Conservation (phyloP, 1,140 invertebrate genomes). For the Sarcophaga bullata region DNA sequence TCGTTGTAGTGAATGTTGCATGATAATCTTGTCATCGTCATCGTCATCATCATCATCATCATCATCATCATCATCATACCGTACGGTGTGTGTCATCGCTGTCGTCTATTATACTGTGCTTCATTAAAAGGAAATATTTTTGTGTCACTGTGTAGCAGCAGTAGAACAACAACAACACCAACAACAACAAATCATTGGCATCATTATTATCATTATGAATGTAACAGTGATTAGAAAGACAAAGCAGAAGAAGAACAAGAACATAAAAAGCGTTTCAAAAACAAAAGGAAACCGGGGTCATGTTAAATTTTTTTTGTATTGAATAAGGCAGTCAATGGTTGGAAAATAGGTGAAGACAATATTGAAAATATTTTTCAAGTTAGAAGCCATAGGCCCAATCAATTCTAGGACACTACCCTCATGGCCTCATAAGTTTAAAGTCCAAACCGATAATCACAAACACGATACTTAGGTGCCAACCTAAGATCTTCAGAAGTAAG, state of each 20-base stretch:
- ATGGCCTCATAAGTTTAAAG: no score
- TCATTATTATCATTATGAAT: background rate
- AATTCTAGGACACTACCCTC: no score
- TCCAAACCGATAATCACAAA: no score
- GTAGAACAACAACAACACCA: background rate
- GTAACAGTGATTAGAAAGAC: background rate
- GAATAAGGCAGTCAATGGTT: no score
- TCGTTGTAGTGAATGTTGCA: background rate
- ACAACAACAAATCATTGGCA: background rate
- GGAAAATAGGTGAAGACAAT: no score
- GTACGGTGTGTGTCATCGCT: no score
- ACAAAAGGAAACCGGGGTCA: background rate
- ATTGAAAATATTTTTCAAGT: no score
- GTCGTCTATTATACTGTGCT: background rate
- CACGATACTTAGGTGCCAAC: no score
- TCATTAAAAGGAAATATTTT: background rate
- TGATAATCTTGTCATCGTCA: constrained; percentile 13
- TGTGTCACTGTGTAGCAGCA: background rate
- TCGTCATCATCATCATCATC: background rate
- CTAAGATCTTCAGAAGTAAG: no score
- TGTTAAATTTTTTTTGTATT: background rate
- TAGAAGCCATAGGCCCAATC: no score
- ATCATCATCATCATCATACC: no score
- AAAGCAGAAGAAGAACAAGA: background rate
- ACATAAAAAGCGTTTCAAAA: no score